These are phyloP conservation scores for Achroia grisella DNA, from an alignment of 1,140 invertebrate species.

Conservation along the genomic window DNA sequence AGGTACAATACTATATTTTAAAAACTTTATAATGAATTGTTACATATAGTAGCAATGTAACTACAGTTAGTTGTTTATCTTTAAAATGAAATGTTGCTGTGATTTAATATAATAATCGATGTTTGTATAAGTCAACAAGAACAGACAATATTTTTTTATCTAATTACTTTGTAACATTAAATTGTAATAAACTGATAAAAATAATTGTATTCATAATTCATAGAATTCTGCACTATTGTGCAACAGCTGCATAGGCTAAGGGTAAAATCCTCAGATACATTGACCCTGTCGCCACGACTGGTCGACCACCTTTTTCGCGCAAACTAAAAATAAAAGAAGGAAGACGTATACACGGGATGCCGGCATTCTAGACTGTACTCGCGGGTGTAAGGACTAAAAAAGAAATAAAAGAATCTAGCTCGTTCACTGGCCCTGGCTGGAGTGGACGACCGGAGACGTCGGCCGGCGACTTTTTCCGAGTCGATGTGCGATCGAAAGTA, in stretches of 20 bases:
- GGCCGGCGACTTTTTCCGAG: constrained; percentile 29
- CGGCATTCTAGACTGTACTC: constrained; percentile 49
- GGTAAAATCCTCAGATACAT: constrained; percentile 58
- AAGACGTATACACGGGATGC: constrained; percentile 46
- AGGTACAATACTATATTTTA: too few species aligned
- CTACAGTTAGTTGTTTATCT: too few species aligned
- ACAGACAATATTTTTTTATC: too few species aligned
- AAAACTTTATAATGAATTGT: too few species aligned
- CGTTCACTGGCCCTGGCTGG: constrained; percentile 42
- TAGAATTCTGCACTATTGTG: constrained; percentile 63
- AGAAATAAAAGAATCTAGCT: constrained; percentile 48
- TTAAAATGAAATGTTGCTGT: too few species aligned
- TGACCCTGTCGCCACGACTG: constrained; percentile 45
- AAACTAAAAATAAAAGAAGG: constrained; percentile 66
- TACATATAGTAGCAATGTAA: too few species aligned
- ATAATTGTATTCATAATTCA: constrained; percentile 40
- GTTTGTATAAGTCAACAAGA: too few species aligned
- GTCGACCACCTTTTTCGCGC: constrained; percentile 54
- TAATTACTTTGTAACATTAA: background rate
- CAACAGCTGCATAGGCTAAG: constrained; percentile 51
- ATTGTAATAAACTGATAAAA: constrained; percentile 38
- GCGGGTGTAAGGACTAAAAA: constrained; percentile 37
- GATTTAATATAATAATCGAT: too few species aligned
- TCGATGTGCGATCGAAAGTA: constrained; percentile 36
- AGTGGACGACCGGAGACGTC: constrained; percentile 41